Evolutionary conservation across 2,888 invertebrate species (phyloP).

Genomic region (Toxonevra muliebris): DNA sequence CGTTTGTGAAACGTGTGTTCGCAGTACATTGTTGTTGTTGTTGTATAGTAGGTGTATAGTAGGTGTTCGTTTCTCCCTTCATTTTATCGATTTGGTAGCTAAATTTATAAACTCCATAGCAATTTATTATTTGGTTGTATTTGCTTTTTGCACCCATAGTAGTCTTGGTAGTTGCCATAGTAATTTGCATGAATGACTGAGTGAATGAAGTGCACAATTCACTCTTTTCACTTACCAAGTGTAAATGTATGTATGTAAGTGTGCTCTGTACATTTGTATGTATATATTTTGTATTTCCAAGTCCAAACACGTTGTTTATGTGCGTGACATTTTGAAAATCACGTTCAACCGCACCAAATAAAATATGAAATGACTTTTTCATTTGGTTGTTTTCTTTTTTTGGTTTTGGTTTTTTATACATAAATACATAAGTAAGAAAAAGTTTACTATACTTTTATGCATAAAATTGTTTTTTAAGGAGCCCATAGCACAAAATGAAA

Average conservation of each 20-base stretch:
- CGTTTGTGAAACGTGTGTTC: too few species aligned
- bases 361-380: constrained; percentile 18
- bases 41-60: too few species aligned
- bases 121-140: too few species aligned
- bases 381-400: not conserved
- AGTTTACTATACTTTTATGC: not conserved
- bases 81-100: too few species aligned
- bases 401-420: not conserved
- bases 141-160: too few species aligned
- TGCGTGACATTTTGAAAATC: constrained; percentile 59
- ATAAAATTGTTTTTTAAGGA: not conserved
- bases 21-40: too few species aligned
- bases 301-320: constrained; percentile 37
- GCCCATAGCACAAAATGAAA: too few species aligned
- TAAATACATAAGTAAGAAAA: constrained; percentile 1
- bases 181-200: too few species aligned
- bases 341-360: constrained; percentile 52
- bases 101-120: too few species aligned
- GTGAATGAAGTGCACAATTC: not conserved
- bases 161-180: too few species aligned
- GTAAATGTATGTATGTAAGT: constrained; percentile 12
- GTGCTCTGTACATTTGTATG: constrained; percentile 6
- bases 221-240: constrained; percentile 23
- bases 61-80: too few species aligned
- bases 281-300: constrained; percentile 20